These are phyloP conservation scores for Adoxophyes honmai DNA, from an alignment of 1,140 invertebrate genomes.

Conservation along the genomic window DNA sequence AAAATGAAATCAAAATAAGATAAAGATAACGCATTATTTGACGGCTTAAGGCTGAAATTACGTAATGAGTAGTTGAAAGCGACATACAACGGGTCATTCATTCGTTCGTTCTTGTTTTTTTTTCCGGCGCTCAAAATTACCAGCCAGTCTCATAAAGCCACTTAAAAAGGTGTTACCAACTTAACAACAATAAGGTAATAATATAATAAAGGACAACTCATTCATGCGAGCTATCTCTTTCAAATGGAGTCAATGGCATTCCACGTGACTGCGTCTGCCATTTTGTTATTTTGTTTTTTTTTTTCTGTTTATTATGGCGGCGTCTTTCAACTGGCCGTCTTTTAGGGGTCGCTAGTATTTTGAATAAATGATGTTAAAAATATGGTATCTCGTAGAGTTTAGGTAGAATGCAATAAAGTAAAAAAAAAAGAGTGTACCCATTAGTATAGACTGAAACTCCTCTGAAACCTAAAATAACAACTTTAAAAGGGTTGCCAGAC, in stretches of 20 bases:
- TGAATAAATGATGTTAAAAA: no score
- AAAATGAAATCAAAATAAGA: no score
- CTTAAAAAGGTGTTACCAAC: constrained; percentile 13
- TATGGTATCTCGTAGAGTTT: no score
- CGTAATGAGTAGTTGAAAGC: no score
- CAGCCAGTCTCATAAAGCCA: background rate
- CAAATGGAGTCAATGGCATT: constrained; percentile 17
- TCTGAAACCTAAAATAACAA: no score
- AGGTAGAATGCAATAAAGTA: no score
- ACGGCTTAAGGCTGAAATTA: no score
- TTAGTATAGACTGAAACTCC: no score
- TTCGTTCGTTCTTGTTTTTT: constrained; percentile 4
- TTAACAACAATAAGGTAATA: constrained; percentile 3
- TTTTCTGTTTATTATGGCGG: background rate
- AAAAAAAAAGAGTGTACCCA: no score
- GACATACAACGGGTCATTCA: no score
- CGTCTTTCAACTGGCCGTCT: constrained; percentile 16
- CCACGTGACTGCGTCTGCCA: constrained; percentile 18
- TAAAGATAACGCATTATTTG: no score
- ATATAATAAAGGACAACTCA: constrained; percentile 16
- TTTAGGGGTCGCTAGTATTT: constrained; percentile 1
- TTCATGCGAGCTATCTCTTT: constrained; percentile 12
- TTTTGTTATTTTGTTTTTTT: constrained; percentile 21
- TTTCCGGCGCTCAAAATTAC: background rate
- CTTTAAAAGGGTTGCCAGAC: no score